Percentiles rank a stretch among this genome's conserved stretches.
Conservation (phyloP, 2,888 invertebrate genomes). For the Lapara coniferarum region DNA sequence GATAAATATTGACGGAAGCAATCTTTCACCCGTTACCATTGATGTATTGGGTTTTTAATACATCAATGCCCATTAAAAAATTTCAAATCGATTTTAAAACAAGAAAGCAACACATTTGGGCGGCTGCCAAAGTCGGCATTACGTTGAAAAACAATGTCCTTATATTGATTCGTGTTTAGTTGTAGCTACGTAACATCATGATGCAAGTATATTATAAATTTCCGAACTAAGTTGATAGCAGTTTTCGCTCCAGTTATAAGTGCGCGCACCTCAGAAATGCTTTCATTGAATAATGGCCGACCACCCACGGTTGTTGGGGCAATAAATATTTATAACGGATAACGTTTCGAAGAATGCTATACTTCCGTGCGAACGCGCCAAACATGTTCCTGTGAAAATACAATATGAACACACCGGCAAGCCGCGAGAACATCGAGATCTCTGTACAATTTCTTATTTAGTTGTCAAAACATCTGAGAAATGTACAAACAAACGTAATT, state of each 20-base stretch:
- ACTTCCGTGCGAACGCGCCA: slow-evolving; percentile 55
- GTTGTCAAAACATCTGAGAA: slow-evolving; percentile 28
- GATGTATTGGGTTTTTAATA: too few relatives aligned
- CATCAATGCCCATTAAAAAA: too few relatives aligned
- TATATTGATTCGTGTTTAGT: slow-evolving; percentile 32
- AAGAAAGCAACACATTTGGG: neutral
- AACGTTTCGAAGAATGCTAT: slow-evolving; percentile 54
- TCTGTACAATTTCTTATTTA: slow-evolving; percentile 28
- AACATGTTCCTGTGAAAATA: slow-evolving; percentile 41
- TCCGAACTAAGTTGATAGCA: slow-evolving; percentile 27
- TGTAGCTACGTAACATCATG: slow-evolving; percentile 40
- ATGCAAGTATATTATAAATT: slow-evolving; percentile 21
- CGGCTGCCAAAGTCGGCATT: neutral
- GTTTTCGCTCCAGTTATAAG: slow-evolving; percentile 45
- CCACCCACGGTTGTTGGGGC: slow-evolving; percentile 52
- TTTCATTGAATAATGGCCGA: slow-evolving; percentile 52
- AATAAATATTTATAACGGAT: slow-evolving; percentile 60
- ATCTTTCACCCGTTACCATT: neutral
- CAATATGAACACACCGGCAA: slow-evolving; percentile 17
- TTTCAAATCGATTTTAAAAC: neutral
- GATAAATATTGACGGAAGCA: neutral
- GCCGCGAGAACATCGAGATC: slow-evolving; percentile 18
- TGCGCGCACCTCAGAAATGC: slow-evolving; percentile 38
- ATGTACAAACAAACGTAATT: slow-evolving; percentile 25
- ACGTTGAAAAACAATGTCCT: slow-evolving; percentile 10